Base-by-base conservation (phyloP, 2,113 vertebrate species). In the Zapornia atra region DNA sequence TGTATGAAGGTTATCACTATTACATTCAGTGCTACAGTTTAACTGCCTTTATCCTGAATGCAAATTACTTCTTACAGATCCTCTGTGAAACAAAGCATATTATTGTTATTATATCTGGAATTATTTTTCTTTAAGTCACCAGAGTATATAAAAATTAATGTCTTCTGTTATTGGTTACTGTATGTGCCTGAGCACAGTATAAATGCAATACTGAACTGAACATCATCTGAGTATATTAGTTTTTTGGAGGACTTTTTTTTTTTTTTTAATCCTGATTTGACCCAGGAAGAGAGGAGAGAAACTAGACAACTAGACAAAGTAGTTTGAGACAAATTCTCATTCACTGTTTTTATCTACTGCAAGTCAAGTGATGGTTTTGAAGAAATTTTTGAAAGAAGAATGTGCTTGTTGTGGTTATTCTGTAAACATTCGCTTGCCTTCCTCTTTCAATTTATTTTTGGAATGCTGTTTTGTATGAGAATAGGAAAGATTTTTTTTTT, bases 111-210 rank as follows among this genome's bases (percentile, higher is more conserved):
- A n/a, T 40, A 66, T 25, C 16, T 20, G 48, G 51, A 82, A 60
- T 53, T 0, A 54, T 36, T 25, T 19, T 54, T 38, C 20, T 66
- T 95, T 90, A 96, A 96, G 61, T 94, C 75, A 79, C 60, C 38
- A 68, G 33, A 33, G 92, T 94, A 68, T 77, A 72, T 90, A 83
- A 92, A 96, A 96, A 82, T 65, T 89, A 11, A 18, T 57, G 11
- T 5, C 15, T 68, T 82, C 53, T 88, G 36, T 96, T 92, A 89
- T 38, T 90, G 64, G 28, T 82, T 88, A 76, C 72, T 2, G 0
- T 42, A 22, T n/a, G 15, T 25, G 69, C 90, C 69, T 93, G 88
- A 71, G 66, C 60, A 59, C 25, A n/a, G 21, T 61, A 91, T 51
- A 85, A 56, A 92, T 53, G 71, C 63, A 77, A 3, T 50, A 33